A percentile compares a stretch with the other conserved stretches of the same genome.
Conservation (phyloP, 2,113 vertebrate genomes). For the Pseudorhombus dupliciocellatus region DNA sequence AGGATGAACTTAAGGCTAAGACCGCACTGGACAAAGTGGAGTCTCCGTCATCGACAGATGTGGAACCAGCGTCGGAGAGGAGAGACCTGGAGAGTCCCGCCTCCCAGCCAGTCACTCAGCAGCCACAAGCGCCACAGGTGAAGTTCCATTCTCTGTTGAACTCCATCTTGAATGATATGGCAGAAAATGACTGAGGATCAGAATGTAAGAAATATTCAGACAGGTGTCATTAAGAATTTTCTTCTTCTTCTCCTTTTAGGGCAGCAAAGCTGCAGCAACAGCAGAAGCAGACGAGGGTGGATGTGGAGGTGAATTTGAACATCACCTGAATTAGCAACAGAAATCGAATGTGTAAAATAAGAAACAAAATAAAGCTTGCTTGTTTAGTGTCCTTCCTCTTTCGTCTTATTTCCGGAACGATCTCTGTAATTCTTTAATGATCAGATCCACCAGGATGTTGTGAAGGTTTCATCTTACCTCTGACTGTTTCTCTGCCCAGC, state of each 20-base stretch:
- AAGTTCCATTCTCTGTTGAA: background rate
- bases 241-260: slow-evolving; percentile 34
- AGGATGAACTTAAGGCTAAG: background rate
- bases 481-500: slow-evolving; percentile 65
- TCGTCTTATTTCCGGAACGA: background rate
- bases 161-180: background rate
- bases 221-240: background rate
- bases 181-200: background rate
- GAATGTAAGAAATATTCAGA: background rate
- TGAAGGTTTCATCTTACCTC: slow-evolving; percentile 4
- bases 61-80: slow-evolving; percentile 27
- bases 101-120: slow-evolving; percentile 9
- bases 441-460: background rate
- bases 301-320: slow-evolving; percentile 65
- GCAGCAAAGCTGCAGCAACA: slow-evolving; percentile 12
- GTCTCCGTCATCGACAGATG: slow-evolving; percentile 22
- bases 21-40: background rate
- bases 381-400: background rate
- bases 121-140: slow-evolving; percentile 62
- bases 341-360: background rate
- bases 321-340: background rate
- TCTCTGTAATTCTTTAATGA: background rate
- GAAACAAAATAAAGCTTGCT: background rate
- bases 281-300: slow-evolving; percentile 31
- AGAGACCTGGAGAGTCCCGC: slow-evolving; percentile 43